Evolutionary conservation across 2,797 vertebrate genomes (phyloP).

Genomic region (Thaleichthys pacificus): DNA sequence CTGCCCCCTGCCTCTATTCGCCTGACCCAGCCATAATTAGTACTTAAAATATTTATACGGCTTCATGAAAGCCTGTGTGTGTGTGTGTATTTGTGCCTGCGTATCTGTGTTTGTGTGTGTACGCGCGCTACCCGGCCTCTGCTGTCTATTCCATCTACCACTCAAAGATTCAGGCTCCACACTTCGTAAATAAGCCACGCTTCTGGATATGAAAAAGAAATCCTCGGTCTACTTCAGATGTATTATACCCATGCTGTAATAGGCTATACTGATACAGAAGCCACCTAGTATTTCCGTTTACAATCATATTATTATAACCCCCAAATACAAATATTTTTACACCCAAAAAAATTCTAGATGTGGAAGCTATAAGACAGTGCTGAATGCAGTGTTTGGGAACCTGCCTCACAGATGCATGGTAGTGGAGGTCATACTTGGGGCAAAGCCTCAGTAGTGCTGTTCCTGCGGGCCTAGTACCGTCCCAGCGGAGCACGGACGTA

Average conservation of each 20-base stretch:
- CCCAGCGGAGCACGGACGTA: neutral
- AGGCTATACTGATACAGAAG: too few relatives aligned
- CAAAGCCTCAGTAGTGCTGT: neutral
- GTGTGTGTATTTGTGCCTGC: neutral
- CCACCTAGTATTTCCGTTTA: too few relatives aligned
- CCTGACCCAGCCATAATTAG: slow-evolving; percentile 33
- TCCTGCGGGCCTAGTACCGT: neutral
- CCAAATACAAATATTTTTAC: neutral
- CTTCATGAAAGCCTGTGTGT: slow-evolving; percentile 27
- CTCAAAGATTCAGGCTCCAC: neutral
- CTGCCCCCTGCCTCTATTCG: slow-evolving; percentile 11
- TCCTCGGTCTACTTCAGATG: neutral
- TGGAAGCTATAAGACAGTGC: neutral
- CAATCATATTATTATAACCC: too few relatives aligned
- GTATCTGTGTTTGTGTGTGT: slow-evolving; percentile 9
- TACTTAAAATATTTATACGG: slow-evolving; percentile 44
- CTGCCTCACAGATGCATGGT: neutral
- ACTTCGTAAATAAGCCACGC: neutral
- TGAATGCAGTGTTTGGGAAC: neutral
- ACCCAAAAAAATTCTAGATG: neutral
- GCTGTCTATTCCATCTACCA: neutral
- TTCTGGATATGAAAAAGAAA: neutral
- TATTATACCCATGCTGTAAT: neutral
- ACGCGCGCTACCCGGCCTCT: neutral
- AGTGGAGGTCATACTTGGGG: neutral